Conservation (phyloP, 2,888 invertebrate species). For the Yponomeuta plumbellus region DNA sequence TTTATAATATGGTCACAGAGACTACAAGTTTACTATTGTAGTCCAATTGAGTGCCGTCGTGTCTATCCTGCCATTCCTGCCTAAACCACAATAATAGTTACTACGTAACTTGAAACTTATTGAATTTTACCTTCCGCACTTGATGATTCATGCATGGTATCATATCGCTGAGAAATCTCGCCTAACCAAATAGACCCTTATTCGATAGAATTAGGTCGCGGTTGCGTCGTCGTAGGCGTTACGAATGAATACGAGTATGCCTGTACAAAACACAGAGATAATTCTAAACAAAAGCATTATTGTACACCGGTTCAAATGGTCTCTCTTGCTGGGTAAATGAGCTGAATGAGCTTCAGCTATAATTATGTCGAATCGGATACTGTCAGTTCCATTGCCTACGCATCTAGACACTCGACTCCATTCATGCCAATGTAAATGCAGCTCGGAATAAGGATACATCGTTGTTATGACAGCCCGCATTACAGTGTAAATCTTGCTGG, state of each 20-base stretch:
- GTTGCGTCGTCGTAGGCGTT: slow-evolving; percentile 3
- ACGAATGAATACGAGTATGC: background rate
- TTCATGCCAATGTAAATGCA: slow-evolving; percentile 34
- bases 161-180: slow-evolving; percentile 5
- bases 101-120: background rate
- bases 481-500: slow-evolving; percentile 31
- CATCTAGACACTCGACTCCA: slow-evolving; percentile 4
- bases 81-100: background rate
- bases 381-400: slow-evolving; percentile 9
- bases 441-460: slow-evolving; percentile 57
- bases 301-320: background rate
- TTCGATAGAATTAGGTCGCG: slow-evolving; percentile 5
- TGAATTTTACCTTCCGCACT: background rate
- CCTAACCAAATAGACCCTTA: slow-evolving; percentile 7
- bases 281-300: too few relatives aligned
- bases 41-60: too few relatives aligned
- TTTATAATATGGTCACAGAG: too few relatives aligned
- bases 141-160: background rate
- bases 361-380: background rate
- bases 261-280: background rate
- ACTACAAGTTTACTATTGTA: too few relatives aligned
- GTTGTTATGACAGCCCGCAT: slow-evolving; percentile 46
- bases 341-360: background rate
- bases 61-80: too few relatives aligned
- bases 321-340: too few relatives aligned